Base-by-base conservation (phyloP, 2,888 invertebrate genomes). In the Amphipyra tragopoginis region DNA sequence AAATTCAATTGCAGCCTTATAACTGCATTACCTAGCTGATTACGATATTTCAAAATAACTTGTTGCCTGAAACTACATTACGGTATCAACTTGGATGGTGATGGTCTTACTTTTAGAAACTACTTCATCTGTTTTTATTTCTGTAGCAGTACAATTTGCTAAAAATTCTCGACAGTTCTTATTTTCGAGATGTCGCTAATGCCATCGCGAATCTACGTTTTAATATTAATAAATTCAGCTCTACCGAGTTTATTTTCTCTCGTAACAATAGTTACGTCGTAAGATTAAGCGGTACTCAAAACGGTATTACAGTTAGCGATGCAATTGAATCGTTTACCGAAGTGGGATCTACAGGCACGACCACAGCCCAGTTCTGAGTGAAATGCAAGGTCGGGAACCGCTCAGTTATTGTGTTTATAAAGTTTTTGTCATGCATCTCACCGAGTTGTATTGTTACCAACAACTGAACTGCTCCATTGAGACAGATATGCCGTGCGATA, bases 401-500 rank as follows among this genome's bases (percentile, higher is more conserved):
- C 80, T 80, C 68, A 80, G 78, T 88, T 87, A 91, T 91, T 92
- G 90, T 92, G 86, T 86, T 88, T 84, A 84, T 86, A 87, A 89
- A 83, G 72, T 90, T 91, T 89, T 93, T 92, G 89, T 91, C 89
- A 89, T 87, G 89, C 90, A 90, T 90, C 89, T 90, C 90, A 86
- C 89, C 81, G 84, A 82, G 80, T 85, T 84, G 85, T 87, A 90
- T 90, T 91, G 90, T 92, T 89, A 80, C 78, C 82, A 83, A 82
- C 83, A 81, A 86, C 82, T 83, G 90, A 85, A 87, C 87, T 90
- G 86, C 86, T 91, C 89, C 80, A 91, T 90, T 90, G 89, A 92
- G 86, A 90, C 82, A 89, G 88, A 90, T 89, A 87, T 88, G 86
- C 85, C 90, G 92, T 92, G 92, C 91, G 88, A 90, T 92, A 90